Conservation (phyloP, 2,888 invertebrate genomes). For the Synanthedon vespiformis region DNA sequence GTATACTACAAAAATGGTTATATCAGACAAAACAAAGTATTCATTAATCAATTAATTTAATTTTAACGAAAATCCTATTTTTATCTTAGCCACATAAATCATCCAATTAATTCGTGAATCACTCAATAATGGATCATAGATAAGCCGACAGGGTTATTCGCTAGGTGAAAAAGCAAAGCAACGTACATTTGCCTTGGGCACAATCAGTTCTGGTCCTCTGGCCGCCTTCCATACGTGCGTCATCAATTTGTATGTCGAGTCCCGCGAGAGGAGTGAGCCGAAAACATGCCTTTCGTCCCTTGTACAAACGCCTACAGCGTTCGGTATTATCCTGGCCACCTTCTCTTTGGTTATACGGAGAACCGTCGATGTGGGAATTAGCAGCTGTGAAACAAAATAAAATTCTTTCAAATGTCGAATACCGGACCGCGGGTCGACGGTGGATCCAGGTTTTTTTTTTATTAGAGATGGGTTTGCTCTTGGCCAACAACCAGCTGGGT, state of each 20-base stretch:
- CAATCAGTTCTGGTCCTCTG: constrained; percentile 49
- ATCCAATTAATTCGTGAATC: background rate
- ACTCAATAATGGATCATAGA: background rate
- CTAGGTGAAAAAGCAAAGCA: background rate
- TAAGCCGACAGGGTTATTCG: background rate
- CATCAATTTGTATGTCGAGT: constrained; percentile 90
- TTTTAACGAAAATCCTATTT: no score
- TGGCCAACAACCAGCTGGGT: no score
- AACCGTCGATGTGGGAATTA: constrained; percentile 89
- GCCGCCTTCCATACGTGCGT: constrained; percentile 84
- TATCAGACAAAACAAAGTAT: no score
- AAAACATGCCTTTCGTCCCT: constrained; percentile 88
- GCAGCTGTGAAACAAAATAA: constrained; percentile 69
- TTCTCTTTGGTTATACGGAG: constrained; percentile 92
- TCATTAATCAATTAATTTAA: no score
- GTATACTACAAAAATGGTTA: no score
- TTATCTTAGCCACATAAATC: no score
- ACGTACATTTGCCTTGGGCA: constrained; percentile 43
- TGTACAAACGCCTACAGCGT: constrained; percentile 92
- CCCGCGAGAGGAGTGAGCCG: constrained; percentile 89
- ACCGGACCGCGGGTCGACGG: no score
- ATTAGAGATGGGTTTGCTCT: no score
- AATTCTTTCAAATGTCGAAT: no score
- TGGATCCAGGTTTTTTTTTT: no score
- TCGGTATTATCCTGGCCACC: constrained; percentile 93